A percentile compares a stretch with the other conserved stretches of the same genome.
phyloP scores from a whole-genome alignment of 35 echinoderm and acorn worm genomes.

The Apostichopus japonicus region DNA sequence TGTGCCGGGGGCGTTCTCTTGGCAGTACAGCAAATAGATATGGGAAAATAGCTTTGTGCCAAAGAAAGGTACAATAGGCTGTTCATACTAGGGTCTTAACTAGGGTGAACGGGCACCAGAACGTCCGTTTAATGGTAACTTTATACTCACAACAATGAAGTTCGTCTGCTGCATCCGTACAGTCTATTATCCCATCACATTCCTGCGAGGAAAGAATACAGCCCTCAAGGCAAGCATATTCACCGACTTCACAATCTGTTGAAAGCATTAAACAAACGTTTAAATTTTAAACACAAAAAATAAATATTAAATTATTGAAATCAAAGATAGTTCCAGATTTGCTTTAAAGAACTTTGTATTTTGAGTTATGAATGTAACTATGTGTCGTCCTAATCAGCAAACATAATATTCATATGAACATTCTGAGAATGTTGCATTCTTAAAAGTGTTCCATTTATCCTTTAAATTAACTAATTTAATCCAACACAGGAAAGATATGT shows the following conservation, averaged over 20 bases:
- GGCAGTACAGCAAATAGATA: too few species aligned
- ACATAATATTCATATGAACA: too few species aligned
- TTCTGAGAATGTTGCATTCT: too few species aligned
- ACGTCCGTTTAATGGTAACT: neutral
- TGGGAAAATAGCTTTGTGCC: neutral
- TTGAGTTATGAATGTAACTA: too few species aligned
- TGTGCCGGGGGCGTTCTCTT: too few species aligned
- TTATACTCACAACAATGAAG: constrained; percentile 18
- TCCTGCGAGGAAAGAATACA: neutral
- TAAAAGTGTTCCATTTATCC: too few species aligned
- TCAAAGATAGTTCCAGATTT: too few species aligned
- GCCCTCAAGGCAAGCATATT: neutral
- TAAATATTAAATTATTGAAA: too few species aligned
- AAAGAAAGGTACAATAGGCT: neutral
- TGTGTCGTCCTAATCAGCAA: too few species aligned
- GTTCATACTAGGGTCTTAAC: neutral
- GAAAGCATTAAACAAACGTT: neutral
- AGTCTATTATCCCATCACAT: constrained; percentile 18
- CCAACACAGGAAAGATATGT: too few species aligned
- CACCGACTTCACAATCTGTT: neutral
- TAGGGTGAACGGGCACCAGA: neutral
- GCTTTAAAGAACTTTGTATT: too few species aligned
- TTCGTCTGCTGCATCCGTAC: neutral
- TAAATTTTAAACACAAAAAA: neutral
- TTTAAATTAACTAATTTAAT: too few species aligned